A percentile compares a stretch with the other conserved stretches of the same genome.
These are phyloP conservation scores for Pseudopipra pipra DNA, from an alignment of 2,113 vertebrate species.

Conservation along the genomic window DNA sequence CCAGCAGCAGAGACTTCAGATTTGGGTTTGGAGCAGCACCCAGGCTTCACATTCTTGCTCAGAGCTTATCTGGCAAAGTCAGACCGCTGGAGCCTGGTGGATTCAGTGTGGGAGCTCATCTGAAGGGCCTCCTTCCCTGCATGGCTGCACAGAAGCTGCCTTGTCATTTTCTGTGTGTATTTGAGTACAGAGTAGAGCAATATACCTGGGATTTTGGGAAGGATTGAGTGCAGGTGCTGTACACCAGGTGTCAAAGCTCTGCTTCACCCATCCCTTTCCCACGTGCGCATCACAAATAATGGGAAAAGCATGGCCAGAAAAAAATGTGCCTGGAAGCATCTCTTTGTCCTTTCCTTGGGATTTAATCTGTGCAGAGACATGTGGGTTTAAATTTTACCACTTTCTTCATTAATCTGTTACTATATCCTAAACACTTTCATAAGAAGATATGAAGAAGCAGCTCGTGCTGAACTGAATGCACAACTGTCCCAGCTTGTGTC, in stretches of 20 bases:
- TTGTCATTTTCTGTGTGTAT: background rate
- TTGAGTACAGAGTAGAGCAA: background rate
- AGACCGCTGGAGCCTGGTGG: constrained; percentile 35
- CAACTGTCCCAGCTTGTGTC: background rate
- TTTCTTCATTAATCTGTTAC: background rate
- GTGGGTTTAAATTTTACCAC: background rate
- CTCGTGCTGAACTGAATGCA: background rate
- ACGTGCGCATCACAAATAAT: accelerated
- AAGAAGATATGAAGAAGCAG: background rate
- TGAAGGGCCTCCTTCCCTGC: background rate
- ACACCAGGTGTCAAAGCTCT: background rate
- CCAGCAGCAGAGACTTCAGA: background rate
- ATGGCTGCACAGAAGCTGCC: background rate
- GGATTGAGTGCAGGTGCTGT: background rate
- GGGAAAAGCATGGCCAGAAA: background rate
- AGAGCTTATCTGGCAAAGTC: constrained; percentile 41
- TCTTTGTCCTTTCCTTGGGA: background rate
- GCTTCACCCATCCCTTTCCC: background rate
- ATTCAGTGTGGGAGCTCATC: background rate
- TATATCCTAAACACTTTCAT: background rate
- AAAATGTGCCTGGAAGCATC: background rate
- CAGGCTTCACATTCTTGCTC: constrained; percentile 31
- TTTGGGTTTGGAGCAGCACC: constrained; percentile 28
- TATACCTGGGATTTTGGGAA: background rate
- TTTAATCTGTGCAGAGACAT: background rate